Evolutionary conservation across 2,797 vertebrate genomes (phyloP).

Genomic region (Hipposideros larvatus): DNA sequence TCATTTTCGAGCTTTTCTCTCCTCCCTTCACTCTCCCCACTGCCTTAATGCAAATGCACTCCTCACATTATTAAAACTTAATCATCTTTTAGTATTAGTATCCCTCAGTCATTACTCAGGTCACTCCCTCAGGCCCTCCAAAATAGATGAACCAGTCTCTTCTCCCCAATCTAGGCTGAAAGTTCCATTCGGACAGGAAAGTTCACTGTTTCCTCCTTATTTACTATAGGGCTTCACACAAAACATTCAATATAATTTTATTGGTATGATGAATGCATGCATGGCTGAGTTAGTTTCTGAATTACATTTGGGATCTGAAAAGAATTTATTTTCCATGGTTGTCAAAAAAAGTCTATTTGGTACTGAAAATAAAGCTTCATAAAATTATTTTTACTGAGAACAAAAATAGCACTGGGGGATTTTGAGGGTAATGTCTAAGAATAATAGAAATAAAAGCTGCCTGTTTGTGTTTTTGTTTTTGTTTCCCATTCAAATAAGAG

Average conservation of each 20-base stretch:
- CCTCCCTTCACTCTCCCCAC: neutral
- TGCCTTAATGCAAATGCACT: neutral
- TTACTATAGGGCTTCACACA: neutral
- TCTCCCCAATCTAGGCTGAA: neutral
- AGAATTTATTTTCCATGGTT: neutral
- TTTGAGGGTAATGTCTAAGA: slow-evolving; percentile 21
- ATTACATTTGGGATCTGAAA: neutral
- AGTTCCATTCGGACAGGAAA: neutral
- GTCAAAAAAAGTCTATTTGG: slow-evolving; percentile 28
- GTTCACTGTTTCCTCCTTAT: neutral
- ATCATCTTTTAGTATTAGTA: neutral
- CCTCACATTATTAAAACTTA: neutral
- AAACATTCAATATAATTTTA: neutral
- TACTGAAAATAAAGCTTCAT: slow-evolving; percentile 51
- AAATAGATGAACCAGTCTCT: neutral
- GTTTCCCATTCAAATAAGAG: slow-evolving; percentile 5
- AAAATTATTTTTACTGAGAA: slow-evolving; percentile 46
- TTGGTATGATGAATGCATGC: neutral
- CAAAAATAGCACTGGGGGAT: slow-evolving; percentile 44
- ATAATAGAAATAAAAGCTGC: slow-evolving; percentile 72
- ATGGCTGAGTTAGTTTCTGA: neutral
- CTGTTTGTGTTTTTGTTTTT: neutral
- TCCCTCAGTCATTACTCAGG: neutral
- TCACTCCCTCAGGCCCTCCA: neutral
- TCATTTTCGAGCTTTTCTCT: neutral